Conservation (phyloP, 2,797 vertebrate genomes). For the Dryobates pubescens region DNA sequence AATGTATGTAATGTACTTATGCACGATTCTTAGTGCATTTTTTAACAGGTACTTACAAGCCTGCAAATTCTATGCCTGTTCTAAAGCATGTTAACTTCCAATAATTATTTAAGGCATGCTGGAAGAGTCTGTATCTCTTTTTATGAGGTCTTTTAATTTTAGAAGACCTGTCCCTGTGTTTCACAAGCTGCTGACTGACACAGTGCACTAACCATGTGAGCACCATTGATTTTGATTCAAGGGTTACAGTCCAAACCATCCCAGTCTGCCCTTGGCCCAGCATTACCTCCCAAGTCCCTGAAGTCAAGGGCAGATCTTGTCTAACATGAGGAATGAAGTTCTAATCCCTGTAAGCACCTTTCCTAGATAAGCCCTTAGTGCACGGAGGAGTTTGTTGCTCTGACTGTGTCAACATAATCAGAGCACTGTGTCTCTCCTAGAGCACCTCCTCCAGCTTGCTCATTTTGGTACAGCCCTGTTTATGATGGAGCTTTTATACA, state of each 20-base stretch:
- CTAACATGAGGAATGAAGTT: background rate
- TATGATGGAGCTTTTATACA: background rate
- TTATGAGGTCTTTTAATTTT: background rate
- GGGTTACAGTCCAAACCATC: background rate
- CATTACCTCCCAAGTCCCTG: accelerated
- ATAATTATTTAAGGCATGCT: background rate
- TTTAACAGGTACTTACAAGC: background rate
- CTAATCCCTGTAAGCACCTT: conserved; percentile 45
- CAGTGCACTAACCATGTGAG: background rate
- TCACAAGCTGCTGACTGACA: background rate
- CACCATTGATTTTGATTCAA: background rate
- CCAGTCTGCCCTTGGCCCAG: background rate
- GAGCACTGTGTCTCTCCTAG: background rate
- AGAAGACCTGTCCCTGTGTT: background rate
- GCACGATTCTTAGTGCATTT: background rate
- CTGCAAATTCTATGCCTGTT: background rate
- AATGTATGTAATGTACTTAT: background rate
- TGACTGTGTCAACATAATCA: background rate
- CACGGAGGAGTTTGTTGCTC: background rate
- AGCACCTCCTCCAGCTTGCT: background rate
- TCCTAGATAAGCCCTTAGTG: background rate
- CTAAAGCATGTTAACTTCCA: background rate
- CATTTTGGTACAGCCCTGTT: accelerated
- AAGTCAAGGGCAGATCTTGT: background rate
- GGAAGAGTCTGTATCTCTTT: background rate